These are phyloP conservation scores for Mormyrus hasselquistii DNA, from an alignment of 2,797 vertebrate genomes.

Conservation along the genomic window DNA sequence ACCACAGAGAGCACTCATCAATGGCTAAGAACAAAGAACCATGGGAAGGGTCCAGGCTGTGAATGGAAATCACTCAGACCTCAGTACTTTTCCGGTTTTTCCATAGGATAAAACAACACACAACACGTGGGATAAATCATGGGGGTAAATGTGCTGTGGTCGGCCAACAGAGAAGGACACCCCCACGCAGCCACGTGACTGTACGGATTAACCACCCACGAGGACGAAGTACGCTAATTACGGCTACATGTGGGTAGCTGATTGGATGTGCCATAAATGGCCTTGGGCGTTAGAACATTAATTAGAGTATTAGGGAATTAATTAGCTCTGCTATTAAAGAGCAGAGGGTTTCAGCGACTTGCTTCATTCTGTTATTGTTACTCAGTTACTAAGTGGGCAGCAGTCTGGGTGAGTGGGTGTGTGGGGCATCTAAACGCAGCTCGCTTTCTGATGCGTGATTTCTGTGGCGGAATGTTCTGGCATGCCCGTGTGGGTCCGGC, in stretches of 20 bases:
- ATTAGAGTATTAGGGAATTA: conserved; percentile 14
- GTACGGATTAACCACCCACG: neutral
- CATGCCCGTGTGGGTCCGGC: neutral
- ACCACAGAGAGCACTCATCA: neutral
- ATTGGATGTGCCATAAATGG: neutral
- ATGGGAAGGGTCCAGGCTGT: neutral
- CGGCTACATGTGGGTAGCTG: conserved; percentile 8
- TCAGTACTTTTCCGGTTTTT: neutral
- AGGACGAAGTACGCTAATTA: neutral
- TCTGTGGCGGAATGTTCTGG: neutral
- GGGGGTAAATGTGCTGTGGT: neutral
- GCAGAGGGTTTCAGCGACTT: neutral
- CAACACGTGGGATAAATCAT: neutral
- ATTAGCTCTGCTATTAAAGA: conserved; percentile 6
- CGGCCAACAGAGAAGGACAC: neutral
- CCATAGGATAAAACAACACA: neutral
- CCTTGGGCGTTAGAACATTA: neutral
- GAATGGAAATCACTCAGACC: neutral
- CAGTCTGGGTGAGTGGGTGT: neutral
- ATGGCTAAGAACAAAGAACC: neutral
- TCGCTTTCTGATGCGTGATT: neutral
- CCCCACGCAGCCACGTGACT: neutral
- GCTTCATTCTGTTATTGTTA: neutral
- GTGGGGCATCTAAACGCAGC: neutral
- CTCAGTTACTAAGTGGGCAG: neutral